Conservation (phyloP, 2,888 invertebrate genomes). For the Hecatera dysodea region DNA sequence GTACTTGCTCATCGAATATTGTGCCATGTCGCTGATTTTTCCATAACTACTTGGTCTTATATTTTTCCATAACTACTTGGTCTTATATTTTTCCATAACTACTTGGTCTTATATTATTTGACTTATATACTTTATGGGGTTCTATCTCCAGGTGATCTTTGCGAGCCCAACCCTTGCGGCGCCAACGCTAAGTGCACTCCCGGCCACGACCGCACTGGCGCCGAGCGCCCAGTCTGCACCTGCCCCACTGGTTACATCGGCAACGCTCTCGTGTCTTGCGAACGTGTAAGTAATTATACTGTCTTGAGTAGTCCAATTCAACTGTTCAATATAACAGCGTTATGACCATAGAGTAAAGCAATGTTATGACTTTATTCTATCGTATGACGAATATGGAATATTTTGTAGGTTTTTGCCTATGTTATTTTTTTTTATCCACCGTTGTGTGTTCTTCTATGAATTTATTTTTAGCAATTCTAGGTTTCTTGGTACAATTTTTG, state of each 20-base stretch:
- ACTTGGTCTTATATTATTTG: slow-evolving; percentile 1
- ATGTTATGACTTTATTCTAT: no score
- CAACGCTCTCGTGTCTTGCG: slow-evolving; percentile 93
- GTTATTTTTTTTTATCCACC: background rate
- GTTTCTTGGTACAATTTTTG: background rate
- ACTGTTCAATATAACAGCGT: no score
- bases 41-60: no score
- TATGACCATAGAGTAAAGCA: no score
- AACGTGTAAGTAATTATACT: slow-evolving; percentile 84
- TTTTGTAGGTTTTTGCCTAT: background rate
- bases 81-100: no score
- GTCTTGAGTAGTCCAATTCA: background rate
- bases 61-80: no score
- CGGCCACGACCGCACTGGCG: slow-evolving; percentile 95
- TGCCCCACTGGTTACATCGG: slow-evolving; percentile 95
- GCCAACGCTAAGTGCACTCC: slow-evolving; percentile 94
- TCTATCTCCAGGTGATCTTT: slow-evolving; percentile 93
- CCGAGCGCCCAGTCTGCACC: slow-evolving; percentile 96
- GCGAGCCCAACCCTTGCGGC: slow-evolving; percentile 97
- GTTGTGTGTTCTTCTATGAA: background rate
- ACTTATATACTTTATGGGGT: background rate
- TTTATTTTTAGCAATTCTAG: background rate
- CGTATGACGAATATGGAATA: background rate
- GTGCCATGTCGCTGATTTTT: no score
- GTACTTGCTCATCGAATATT: no score